Evolutionary conservation across 2,888 invertebrate species (phyloP).

Genomic region (Lampropteryx suffumata): DNA sequence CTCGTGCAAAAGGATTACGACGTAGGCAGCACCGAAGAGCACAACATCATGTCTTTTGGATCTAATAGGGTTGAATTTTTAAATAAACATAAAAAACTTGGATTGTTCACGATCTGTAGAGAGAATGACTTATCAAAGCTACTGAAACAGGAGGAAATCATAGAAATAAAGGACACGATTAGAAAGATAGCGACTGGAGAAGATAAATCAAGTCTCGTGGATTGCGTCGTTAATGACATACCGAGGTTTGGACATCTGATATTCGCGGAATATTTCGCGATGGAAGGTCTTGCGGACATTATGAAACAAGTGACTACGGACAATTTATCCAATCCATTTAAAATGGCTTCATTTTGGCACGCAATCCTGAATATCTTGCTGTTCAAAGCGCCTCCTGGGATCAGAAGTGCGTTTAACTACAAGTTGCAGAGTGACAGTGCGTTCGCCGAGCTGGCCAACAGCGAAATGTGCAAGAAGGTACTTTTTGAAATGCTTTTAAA

Average conservation of each 20-base stretch:
- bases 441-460: slow-evolving; percentile 27
- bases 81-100: slow-evolving; percentile 44
- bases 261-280: slow-evolving; percentile 47
- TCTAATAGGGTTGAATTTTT: slow-evolving; percentile 32
- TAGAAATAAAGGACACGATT: slow-evolving; percentile 38
- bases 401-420: slow-evolving; percentile 45
- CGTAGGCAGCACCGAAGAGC: slow-evolving; percentile 18
- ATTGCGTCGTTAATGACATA: slow-evolving; percentile 40
- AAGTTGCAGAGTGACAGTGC: slow-evolving; percentile 44
- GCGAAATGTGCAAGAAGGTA: slow-evolving; percentile 35
- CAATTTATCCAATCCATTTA: slow-evolving; percentile 5
- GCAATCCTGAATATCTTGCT: slow-evolving; percentile 41
- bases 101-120: slow-evolving; percentile 43
- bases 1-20: slow-evolving; percentile 30
- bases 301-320: slow-evolving; percentile 20
- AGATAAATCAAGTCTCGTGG: slow-evolving; percentile 37
- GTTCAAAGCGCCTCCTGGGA: slow-evolving; percentile 33
- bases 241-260: slow-evolving; percentile 45
- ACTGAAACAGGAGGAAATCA: slow-evolving; percentile 39
- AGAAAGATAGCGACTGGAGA: slow-evolving; percentile 40
- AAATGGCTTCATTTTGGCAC: slow-evolving; percentile 38
- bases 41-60: slow-evolving; percentile 18
- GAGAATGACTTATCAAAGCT: slow-evolving; percentile 41
- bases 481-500: slow-evolving; percentile 44
- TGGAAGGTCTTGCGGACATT: slow-evolving; percentile 38